phyloP scores from a whole-genome alignment of 2,797 vertebrate species.

The Kryptopterus vitreolus region DNA sequence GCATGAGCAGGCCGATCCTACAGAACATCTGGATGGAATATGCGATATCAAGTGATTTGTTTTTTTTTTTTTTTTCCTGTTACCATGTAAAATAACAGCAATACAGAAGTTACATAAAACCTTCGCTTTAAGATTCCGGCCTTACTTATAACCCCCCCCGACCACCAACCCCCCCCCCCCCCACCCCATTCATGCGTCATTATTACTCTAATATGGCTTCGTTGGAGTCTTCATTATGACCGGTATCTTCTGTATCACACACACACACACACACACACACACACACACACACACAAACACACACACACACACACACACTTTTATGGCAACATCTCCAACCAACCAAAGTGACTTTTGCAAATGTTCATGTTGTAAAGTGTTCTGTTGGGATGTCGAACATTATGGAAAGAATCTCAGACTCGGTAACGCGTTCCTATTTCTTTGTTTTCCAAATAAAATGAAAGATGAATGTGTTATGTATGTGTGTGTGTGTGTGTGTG shows the following conservation, averaged over 20 bases:
- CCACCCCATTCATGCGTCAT: not conserved
- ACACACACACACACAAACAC: too few relatives aligned
- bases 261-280: not conserved
- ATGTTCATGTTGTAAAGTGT: not conserved
- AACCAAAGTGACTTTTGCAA: not conserved
- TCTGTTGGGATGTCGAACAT: not conserved
- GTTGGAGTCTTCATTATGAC: not conserved
- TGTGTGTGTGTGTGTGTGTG: not conserved
- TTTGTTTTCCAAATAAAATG: not conserved
- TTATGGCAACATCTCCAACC: too few relatives aligned
- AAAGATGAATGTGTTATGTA: not conserved
- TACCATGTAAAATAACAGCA: constrained; percentile 31
- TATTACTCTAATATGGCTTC: too few relatives aligned
- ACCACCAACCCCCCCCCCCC: too few relatives aligned
- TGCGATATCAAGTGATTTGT: constrained; percentile 18
- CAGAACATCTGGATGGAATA: constrained; percentile 49
- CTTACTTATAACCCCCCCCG: too few relatives aligned
- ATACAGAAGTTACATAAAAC: not conserved
- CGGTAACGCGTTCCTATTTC: not conserved
- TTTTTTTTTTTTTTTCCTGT: constrained; percentile 17
- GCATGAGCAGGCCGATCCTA: constrained; percentile 34
- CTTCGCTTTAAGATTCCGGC: not conserved
- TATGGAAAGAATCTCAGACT: not conserved
- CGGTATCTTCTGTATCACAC: too few relatives aligned
- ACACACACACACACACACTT: too few relatives aligned